A percentile compares a stretch with the other conserved stretches of the same genome.
These are phyloP conservation scores for Aphelocoma coerulescens DNA, from an alignment of 2,113 vertebrate genomes.

Conservation along the genomic window DNA sequence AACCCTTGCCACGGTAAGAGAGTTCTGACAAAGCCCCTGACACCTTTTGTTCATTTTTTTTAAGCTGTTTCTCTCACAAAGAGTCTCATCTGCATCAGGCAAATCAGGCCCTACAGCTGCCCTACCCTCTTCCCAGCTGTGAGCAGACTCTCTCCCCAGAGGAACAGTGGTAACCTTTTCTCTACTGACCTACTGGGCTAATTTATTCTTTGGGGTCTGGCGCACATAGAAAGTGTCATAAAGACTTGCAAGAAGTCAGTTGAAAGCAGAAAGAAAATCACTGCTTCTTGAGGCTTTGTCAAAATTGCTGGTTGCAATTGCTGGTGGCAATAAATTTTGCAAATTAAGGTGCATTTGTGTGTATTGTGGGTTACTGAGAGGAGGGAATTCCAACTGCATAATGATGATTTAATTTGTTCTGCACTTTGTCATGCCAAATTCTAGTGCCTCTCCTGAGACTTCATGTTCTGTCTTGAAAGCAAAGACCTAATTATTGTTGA, in stretches of 20 bases:
- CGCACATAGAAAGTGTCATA: neutral
- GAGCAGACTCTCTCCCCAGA: neutral
- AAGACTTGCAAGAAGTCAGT: neutral
- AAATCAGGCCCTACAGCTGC: neutral
- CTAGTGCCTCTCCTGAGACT: slow-evolving; percentile 18
- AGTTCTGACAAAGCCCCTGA: neutral
- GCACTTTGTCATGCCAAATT: neutral
- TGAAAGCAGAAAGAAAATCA: neutral
- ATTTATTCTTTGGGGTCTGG: neutral
- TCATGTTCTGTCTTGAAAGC: neutral
- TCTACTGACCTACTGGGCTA: neutral
- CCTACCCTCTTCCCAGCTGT: neutral
- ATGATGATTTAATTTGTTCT: slow-evolving; percentile 19
- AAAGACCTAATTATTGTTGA: slow-evolving; percentile 9
- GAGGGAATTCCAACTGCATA: neutral
- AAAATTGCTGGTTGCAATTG: neutral
- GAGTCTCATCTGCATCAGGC: neutral
- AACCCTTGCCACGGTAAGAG: neutral
- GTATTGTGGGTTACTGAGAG: neutral
- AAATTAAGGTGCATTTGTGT: slow-evolving; percentile 1
- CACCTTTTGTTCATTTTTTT: neutral
- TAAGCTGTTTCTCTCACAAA: neutral
- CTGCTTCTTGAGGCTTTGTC: neutral
- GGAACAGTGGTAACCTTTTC: neutral
- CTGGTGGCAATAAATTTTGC: slow-evolving; percentile 6